A percentile compares a stretch with the other conserved stretches of the same genome.
Evolutionary conservation across 2,113 vertebrate genomes (phyloP).

Genomic region (Varanus komodoensis): DNA sequence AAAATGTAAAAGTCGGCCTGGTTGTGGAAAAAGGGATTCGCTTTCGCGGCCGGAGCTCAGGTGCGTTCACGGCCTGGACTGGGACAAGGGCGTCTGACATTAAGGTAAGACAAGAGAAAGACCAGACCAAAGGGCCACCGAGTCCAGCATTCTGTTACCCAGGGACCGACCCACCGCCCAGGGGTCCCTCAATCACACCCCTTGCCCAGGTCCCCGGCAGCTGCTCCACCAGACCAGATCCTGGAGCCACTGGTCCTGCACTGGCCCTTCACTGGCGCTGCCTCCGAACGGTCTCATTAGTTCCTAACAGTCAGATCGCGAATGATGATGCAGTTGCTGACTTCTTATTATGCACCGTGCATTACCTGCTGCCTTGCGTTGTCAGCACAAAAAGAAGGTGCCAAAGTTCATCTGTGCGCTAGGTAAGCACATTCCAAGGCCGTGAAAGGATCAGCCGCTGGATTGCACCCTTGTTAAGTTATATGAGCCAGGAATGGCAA

Average conservation of each 20-base stretch:
- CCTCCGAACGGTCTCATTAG: background rate
- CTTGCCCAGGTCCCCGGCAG: no score
- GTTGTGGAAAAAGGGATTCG: background rate
- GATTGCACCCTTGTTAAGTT: background rate
- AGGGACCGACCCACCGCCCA: no score
- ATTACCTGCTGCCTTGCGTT: background rate
- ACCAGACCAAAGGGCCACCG: no score
- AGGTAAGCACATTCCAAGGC: background rate
- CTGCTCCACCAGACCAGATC: no score
- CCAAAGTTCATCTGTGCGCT: background rate
- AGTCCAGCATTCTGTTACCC: no score
- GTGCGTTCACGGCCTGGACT: no score
- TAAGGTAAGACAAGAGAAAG: no score
- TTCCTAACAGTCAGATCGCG: background rate
- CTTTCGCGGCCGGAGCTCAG: background rate
- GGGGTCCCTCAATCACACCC: no score
- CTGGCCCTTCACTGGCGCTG: background rate
- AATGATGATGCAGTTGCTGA: background rate
- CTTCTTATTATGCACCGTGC: background rate
- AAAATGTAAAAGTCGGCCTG: background rate
- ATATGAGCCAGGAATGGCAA: no score
- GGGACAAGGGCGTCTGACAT: no score
- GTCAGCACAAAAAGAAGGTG: background rate
- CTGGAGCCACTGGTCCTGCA: no score
- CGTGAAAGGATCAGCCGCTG: background rate